Percentiles rank a stretch among this genome's conserved stretches.
phyloP scores from a whole-genome alignment of 2,113 vertebrate genomes.

The Erpornis zantholeuca region DNA sequence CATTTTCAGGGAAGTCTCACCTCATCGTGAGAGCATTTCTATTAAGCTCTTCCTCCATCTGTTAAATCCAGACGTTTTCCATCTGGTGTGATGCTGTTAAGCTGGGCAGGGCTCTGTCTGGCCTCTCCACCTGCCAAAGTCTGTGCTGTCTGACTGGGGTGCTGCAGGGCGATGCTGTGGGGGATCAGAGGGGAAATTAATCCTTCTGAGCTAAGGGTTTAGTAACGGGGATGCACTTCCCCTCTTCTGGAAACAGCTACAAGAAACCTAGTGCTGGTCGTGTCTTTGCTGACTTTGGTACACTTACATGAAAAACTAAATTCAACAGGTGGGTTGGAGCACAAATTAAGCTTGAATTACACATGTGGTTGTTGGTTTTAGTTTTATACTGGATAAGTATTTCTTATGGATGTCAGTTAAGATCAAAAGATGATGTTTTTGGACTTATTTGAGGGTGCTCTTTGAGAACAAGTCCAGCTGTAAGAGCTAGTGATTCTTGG shows the following conservation, averaged over 20 bases:
- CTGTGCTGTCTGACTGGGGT: not conserved
- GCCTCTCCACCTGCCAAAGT: not conserved
- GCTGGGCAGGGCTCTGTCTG: not conserved
- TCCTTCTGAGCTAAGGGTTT: not conserved
- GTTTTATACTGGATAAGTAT: not conserved
- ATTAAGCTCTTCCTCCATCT: not conserved
- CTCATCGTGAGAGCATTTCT: not conserved
- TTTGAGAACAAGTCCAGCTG: not conserved
- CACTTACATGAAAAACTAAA: not conserved
- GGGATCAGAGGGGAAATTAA: not conserved
- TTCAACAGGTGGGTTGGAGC: not conserved
- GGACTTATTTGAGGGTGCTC: not conserved
- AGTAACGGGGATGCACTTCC: rapidly evolving
- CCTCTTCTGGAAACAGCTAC: not conserved
- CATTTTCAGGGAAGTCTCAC: not conserved
- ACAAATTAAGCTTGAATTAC: not conserved
- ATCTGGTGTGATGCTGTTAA: not conserved
- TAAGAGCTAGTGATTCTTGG: not conserved
- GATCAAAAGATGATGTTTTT: not conserved
- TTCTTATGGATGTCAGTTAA: not conserved
- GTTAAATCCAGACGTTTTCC: not conserved
- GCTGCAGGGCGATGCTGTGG: not conserved
- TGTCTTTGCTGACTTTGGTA: not conserved
- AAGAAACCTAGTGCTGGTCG: not conserved
- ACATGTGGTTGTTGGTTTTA: not conserved